Percentiles rank a stretch among this genome's conserved stretches.
These are phyloP conservation scores for Clarias magur DNA, from an alignment of 2,113 vertebrate species.

Conservation along the genomic window DNA sequence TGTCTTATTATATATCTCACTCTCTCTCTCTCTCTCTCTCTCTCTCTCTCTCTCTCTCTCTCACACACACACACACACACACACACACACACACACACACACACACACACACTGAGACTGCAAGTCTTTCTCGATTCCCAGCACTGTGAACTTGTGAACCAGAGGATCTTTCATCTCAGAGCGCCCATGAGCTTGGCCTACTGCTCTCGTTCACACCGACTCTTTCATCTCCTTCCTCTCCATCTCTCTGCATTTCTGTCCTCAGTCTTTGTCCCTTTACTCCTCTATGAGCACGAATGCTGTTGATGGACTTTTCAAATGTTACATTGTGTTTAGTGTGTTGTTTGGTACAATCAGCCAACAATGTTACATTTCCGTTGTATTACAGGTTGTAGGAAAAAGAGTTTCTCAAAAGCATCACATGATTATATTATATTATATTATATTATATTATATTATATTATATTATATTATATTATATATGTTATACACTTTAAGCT, in stretches of 20 bases:
- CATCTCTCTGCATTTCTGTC: not conserved
- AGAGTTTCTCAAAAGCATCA: not conserved
- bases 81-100: not conserved
- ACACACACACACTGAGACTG: constrained; percentile 8
- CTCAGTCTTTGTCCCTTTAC: not conserved
- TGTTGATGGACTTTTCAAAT: not conserved
- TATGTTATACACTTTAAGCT: too few relatives aligned
- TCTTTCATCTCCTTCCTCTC: constrained; percentile 9
- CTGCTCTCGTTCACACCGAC: constrained; percentile 28
- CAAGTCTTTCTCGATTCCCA: constrained; percentile 19
- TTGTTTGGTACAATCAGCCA: not conserved
- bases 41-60: not conserved
- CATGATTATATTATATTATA: not conserved
- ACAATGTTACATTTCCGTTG: not conserved
- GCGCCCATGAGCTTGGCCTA: constrained; percentile 29
- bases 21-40: not conserved
- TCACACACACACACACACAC: not conserved
- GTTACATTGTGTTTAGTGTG: not conserved
- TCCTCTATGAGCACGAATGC: not conserved
- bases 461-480: too few relatives aligned
- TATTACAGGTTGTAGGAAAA: not conserved
- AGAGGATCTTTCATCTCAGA: constrained; percentile 38
- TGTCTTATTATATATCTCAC: not conserved
- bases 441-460: too few relatives aligned
- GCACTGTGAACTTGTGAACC: constrained; percentile 45